Base-by-base conservation (phyloP, 2,797 vertebrate species). In the Mastacembelus armatus region DNA sequence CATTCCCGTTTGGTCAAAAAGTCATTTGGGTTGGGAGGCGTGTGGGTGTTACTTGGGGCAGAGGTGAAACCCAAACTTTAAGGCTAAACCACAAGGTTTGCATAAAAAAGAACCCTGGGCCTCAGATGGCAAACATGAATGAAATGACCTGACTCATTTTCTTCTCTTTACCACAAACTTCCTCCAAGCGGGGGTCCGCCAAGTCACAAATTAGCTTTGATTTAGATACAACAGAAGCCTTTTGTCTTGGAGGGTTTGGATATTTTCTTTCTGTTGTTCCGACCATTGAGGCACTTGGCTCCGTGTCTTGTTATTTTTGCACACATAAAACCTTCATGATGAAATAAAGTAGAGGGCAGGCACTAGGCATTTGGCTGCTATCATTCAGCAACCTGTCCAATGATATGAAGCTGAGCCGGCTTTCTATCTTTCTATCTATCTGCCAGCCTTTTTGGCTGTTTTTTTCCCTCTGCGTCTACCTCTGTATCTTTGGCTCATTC, bases 221-320 rank as follows among this genome's bases (percentile, higher is more conserved):
- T 90, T 89, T 83, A 87, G 84, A 71, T 89, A 91, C 92, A 92
- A 93, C 91, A 92, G 89, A 90, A 87, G 90, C 85, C 90, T 91
- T 92, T 93, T 92, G 92, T 93, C 81, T 92, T 64, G 10, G 36
- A 64, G 52, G 59, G 39, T 57, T 71, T 9, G 0, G 29, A 1
- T 43, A n/a, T 65, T 35, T 75, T 73, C 47, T 62, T 42, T 33
- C 47, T 70, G 73, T 79, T 80, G 64, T 61, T 76, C 86, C 48
- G 22, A 66, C 77, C 57, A 18, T 68, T 5, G 67, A 88, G 80
- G 50, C 48, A 42, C 79, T 92, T 88, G 78, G 87, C 88, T 88
- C 74, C 5, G 45, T 16, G 22, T 83, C 72, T 67, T 85, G 80
- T 89, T 90, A 87, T 91, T 92, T 91, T 88, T 92, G 85, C 85